phyloP scores from a whole-genome alignment of 2,113 vertebrate genomes.

The Nestor notabilis region DNA sequence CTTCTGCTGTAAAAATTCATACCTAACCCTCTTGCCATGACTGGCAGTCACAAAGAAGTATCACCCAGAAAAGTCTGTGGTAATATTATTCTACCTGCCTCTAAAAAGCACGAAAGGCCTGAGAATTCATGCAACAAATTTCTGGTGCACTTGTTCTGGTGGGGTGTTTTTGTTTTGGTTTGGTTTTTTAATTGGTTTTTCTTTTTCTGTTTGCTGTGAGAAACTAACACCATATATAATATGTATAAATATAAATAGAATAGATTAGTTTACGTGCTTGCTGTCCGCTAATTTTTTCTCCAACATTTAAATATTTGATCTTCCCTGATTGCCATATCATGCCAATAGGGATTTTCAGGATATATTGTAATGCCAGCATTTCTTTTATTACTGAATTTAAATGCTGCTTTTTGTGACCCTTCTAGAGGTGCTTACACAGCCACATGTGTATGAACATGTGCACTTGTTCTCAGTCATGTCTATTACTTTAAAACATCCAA shows the following conservation, averaged over 20 bases:
- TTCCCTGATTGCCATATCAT: background rate
- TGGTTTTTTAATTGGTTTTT: background rate
- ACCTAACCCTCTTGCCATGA: background rate
- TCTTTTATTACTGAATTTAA: background rate
- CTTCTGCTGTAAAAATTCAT: background rate
- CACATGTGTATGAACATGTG: background rate
- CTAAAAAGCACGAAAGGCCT: background rate
- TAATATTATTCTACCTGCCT: background rate
- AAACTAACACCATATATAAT: background rate
- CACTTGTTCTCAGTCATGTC: background rate
- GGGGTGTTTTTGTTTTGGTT: background rate
- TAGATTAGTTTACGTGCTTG: background rate
- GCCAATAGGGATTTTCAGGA: background rate
- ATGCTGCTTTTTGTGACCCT: background rate
- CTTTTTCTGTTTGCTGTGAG: background rate
- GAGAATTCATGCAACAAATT: background rate
- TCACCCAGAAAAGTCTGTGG: background rate
- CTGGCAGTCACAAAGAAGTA: background rate
- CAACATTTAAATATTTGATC: background rate
- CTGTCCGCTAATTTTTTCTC: background rate
- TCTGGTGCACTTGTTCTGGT: background rate
- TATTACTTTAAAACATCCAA: background rate
- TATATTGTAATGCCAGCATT: background rate
- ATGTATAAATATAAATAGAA: background rate
- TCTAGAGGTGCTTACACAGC: background rate